Evolutionary conservation across 1,140 invertebrate species (phyloP), one percentile per base, ranked within the genome.

Genomic region (Papilio dardanus): DNA sequence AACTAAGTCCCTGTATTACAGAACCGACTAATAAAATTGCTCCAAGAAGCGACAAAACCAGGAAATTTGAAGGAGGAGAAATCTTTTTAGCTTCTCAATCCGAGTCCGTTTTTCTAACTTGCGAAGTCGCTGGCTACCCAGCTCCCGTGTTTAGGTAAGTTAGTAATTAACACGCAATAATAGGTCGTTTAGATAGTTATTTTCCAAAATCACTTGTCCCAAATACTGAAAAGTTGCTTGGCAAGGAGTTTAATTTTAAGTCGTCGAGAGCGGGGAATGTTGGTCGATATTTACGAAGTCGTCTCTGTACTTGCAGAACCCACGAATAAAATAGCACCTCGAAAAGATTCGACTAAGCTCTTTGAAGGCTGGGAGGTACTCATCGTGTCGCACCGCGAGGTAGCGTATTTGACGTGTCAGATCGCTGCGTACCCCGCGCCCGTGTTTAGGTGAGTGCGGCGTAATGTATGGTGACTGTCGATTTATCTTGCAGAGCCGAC

Each of bases 361-460:
- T 96, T 96, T 84, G 95, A 95, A 80, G 95, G 95, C 88, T 95
- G 94, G 91, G 94, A 95, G 89, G 94, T 97, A 76, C 90, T 96
- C 76, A 95, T 95, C 87, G 94, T 96, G 74, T 89, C 94, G 33
- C 86, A 92, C 86, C 92, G 90, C 67, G 90, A 91, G 78, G 88
- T 91, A 77, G 94, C 94, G 82, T 96, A 95, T 83, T 93, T 96
- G 88, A 95, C 94, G 81, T 96, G 95, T 89, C 95, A 95, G 90
- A 95, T 96, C 71, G 94, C 95, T 82, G 95, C 95, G 82, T 96
- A 94, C 91, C 96, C 96, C 79, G 95, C 94, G 79, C 96, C 96
- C 80, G 86, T 95, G 81, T 96, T 95, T 93, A 96, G 95, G 96
- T 96, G 93, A 92, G 91, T 90, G 81, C 84, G 83, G 86, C 67